These are phyloP conservation scores for Sebastes baramenuke DNA, from an alignment of 2,797 vertebrate genomes.

Conservation along the genomic window DNA sequence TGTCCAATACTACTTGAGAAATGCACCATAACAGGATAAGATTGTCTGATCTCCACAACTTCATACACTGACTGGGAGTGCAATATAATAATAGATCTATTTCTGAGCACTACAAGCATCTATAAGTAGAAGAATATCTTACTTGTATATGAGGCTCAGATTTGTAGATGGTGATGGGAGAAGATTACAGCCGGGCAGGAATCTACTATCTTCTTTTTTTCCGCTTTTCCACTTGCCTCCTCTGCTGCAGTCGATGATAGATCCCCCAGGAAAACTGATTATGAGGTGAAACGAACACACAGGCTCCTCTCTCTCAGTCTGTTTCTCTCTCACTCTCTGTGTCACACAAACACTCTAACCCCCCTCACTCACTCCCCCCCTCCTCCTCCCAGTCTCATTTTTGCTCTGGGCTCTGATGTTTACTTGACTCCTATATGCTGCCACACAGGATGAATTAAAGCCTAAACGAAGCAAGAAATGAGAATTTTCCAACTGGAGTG, in stretches of 20 bases:
- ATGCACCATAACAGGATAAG: neutral
- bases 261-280: conserved; percentile 76
- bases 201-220: conserved; percentile 25
- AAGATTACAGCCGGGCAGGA: conserved; percentile 17
- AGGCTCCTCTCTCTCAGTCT: conserved; percentile 47
- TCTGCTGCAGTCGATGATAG: conserved; percentile 67
- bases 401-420: conserved; percentile 70
- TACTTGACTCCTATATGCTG: conserved; percentile 62
- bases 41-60: conserved; percentile 4
- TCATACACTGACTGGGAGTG: neutral
- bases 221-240: conserved; percentile 39
- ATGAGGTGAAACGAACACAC: conserved; percentile 73
- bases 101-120: neutral
- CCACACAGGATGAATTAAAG: conserved; percentile 49
- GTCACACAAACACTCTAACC: conserved; percentile 64
- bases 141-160: conserved; percentile 62
- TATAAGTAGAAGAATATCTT: conserved; percentile 43
- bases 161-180: conserved; percentile 36
- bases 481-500: conserved; percentile 26
- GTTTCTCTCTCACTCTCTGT: conserved; percentile 53
- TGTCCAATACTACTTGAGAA: neutral
- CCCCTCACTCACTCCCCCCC: conserved; percentile 4
- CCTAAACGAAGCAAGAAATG: conserved; percentile 3
- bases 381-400: conserved; percentile 48
- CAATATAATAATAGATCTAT: neutral